Evolutionary conservation across 2,113 vertebrate genomes (phyloP).

Genomic region (Paramormyrops kingsleyae): DNA sequence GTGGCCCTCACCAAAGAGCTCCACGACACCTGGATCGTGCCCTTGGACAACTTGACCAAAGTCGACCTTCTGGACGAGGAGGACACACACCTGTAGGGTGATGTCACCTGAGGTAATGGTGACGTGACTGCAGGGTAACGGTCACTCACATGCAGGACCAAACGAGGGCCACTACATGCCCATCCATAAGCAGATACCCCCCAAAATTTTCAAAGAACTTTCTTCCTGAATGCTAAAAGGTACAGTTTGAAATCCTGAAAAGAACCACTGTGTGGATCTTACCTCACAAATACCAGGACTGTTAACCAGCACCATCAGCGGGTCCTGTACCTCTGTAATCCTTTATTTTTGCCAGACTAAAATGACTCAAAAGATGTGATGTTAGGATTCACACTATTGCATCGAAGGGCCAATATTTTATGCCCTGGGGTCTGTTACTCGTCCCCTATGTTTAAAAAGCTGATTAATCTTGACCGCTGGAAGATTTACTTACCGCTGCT

Average conservation of each 20-base stretch:
- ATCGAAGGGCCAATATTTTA: background rate
- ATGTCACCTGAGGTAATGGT: background rate
- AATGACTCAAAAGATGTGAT: background rate
- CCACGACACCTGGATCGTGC: slow-evolving; percentile 96
- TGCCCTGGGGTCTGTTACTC: background rate
- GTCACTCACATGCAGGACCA: background rate
- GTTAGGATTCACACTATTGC: background rate
- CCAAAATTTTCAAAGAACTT: background rate
- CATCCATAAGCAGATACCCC: background rate
- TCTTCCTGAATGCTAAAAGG: background rate
- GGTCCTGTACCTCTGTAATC: background rate
- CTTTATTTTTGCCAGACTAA: background rate
- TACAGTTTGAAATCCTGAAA: background rate
- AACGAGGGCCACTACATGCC: background rate
- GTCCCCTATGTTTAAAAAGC: background rate
- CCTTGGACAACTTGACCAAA: slow-evolving; percentile 83
- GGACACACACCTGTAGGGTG: slow-evolving; percentile 85
- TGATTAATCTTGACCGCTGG: background rate
- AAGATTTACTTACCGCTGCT: background rate
- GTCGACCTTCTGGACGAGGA: slow-evolving; percentile 82
- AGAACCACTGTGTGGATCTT: background rate
- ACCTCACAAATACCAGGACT: background rate
- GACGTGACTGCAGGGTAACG: background rate
- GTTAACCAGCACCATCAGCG: background rate
- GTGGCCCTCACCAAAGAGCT: slow-evolving; percentile 73